These are phyloP conservation scores for Hydrochoerus hydrochaeris DNA, from an alignment of 2,113 vertebrate genomes.

Conservation along the genomic window DNA sequence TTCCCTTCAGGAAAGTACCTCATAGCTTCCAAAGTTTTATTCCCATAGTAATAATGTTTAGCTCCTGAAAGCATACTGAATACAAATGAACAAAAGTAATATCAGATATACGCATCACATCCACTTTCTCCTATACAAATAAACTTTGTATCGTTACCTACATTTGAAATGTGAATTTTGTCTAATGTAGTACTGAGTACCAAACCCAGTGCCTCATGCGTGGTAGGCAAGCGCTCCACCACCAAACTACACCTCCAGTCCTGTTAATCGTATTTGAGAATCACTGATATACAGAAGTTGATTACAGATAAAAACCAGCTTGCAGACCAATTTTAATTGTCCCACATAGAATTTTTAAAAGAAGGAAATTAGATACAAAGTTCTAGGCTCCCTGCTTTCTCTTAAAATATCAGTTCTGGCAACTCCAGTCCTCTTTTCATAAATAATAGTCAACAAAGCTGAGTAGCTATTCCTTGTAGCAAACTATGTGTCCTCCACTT, in stretches of 20 bases:
- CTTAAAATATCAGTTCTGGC: conserved; percentile 41
- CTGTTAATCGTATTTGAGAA: not conserved
- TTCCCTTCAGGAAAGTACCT: not conserved
- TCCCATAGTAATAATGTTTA: conserved; percentile 19
- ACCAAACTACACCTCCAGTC: not conserved
- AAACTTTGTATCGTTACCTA: not conserved
- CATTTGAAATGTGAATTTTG: not conserved
- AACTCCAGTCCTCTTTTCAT: not conserved
- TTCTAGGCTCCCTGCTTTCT: not conserved
- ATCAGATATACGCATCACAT: not conserved
- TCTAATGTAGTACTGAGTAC: not conserved
- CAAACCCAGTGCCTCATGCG: not conserved
- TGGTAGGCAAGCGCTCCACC: not conserved
- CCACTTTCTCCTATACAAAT: not conserved
- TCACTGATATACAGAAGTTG: not conserved
- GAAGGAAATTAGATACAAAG: conserved; percentile 30
- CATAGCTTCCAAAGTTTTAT: conserved; percentile 22
- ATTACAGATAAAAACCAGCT: conserved; percentile 2
- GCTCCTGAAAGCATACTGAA: not conserved
- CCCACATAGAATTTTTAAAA: conserved; percentile 29
- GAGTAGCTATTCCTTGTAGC: not conserved
- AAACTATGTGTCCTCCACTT: not conserved
- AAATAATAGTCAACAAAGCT: not conserved
- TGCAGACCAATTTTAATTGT: not conserved
- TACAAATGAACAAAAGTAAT: not conserved